Conservation (phyloP, 2,888 invertebrate species). For the Xanthia icteritia region DNA sequence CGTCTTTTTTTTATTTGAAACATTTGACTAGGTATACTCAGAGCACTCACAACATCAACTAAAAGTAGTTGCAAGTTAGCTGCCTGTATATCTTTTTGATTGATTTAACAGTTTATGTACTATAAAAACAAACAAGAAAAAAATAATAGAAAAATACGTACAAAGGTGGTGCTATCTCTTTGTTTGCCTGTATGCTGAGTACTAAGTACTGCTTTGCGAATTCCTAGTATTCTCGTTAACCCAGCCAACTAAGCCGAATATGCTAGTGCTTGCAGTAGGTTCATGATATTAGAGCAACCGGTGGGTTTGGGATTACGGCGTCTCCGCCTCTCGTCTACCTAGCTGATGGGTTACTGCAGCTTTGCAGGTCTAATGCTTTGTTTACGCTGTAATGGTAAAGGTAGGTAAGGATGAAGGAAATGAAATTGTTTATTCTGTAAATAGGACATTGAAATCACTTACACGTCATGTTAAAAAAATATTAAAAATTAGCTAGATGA, state of each 20-base stretch:
- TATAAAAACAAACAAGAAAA: background rate
- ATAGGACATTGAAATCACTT: too few relatives aligned
- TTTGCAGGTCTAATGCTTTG: background rate
- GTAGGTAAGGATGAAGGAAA: too few relatives aligned
- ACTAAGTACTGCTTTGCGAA: background rate
- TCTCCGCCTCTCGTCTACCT: background rate
- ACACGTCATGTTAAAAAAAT: too few relatives aligned
- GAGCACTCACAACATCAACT: background rate
- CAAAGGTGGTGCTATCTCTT: background rate
- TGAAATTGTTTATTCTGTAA: too few relatives aligned
- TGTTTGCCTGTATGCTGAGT: background rate
- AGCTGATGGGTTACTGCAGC: background rate
- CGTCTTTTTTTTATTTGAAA: background rate
- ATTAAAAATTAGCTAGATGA: too few relatives aligned
- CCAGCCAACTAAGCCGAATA: conserved; percentile 4
- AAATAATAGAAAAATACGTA: background rate
- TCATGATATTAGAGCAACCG: conserved; percentile 18
- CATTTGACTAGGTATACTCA: background rate
- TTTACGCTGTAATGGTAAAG: background rate
- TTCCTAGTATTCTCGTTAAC: background rate
- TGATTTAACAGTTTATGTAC: background rate
- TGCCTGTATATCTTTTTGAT: too few relatives aligned
- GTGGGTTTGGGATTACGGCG: background rate
- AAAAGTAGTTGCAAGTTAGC: background rate
- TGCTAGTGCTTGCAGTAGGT: background rate